Evolutionary conservation across 1,140 invertebrate genomes (phyloP).

Genomic region (Epicauta chinensis): DNA sequence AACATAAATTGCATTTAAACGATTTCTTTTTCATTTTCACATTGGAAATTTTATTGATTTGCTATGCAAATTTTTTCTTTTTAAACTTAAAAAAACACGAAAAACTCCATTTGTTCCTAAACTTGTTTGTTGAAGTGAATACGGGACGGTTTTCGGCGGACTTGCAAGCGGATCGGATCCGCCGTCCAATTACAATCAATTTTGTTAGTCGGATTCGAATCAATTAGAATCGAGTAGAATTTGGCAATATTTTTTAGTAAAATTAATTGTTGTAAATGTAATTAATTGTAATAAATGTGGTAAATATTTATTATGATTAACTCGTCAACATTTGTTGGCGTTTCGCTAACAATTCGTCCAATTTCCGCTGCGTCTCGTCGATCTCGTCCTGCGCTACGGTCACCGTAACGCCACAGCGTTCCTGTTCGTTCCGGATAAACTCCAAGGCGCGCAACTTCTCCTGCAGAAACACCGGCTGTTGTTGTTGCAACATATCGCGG

Average conservation of each 20-base stretch:
- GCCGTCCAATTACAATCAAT: too few species aligned
- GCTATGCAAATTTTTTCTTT: conserved; percentile 10
- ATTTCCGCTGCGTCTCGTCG: conserved; percentile 48
- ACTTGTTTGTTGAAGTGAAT: conserved; percentile 9
- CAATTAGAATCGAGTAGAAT: background rate
- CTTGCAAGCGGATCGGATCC: too few species aligned
- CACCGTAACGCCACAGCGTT: conserved; percentile 53
- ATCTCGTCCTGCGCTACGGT: conserved; percentile 62
- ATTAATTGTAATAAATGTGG: background rate
- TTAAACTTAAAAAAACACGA: background rate
- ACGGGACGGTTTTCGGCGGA: too few species aligned
- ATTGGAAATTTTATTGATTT: conserved; percentile 2
- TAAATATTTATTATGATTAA: background rate
- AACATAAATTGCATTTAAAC: conserved; percentile 24
- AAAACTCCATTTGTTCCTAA: conserved; percentile 20
- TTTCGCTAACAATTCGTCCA: conserved; percentile 43
- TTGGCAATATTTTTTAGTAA: background rate
- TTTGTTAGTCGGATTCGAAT: too few species aligned
- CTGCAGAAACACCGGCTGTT: conserved; percentile 62
- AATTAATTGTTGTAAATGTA: background rate
- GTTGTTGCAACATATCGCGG: conserved; percentile 48
- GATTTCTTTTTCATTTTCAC: conserved; percentile 2
- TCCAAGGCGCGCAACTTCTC: conserved; percentile 55
- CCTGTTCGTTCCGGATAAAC: conserved; percentile 66
- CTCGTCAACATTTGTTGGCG: conserved; percentile 13